Conservation (phyloP, 1,140 invertebrate genomes). For the Tetramorium parvispinum region DNA sequence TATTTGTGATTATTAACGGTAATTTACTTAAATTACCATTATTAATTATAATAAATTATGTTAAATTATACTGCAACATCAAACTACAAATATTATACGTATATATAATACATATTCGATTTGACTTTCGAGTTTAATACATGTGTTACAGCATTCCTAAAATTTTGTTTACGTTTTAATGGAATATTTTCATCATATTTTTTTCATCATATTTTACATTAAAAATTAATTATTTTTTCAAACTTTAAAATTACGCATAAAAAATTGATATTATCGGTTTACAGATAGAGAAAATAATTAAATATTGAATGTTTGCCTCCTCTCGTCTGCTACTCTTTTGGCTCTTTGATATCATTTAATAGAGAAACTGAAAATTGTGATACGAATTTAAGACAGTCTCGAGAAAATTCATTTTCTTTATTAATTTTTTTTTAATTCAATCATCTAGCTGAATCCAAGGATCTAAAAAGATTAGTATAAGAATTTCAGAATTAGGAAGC, state of each 20-base stretch:
- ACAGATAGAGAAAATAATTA: background rate
- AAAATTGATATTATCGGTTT: background rate
- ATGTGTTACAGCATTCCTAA: background rate
- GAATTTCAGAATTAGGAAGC: background rate
- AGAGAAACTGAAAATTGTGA: background rate
- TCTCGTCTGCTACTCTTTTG: too few species aligned
- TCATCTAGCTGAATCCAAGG: background rate
- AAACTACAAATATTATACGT: background rate
- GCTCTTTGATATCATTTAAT: background rate
- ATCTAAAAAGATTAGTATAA: background rate
- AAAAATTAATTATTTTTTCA: background rate
- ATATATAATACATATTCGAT: background rate
- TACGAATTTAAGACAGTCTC: background rate
- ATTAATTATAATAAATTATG: background rate
- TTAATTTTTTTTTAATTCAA: slow-evolving; percentile 8
- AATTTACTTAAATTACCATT: slow-evolving; percentile 8
- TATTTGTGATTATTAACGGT: background rate
- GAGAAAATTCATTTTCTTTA: background rate
- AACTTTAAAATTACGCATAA: background rate
- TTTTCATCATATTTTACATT: background rate
- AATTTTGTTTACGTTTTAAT: background rate
- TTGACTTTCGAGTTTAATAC: too few species aligned
- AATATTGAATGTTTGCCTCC: background rate
- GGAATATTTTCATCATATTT: background rate
- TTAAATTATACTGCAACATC: background rate